These are phyloP conservation scores for Spilosoma lubricipeda DNA, from an alignment of 2,888 invertebrate genomes.

Conservation along the genomic window DNA sequence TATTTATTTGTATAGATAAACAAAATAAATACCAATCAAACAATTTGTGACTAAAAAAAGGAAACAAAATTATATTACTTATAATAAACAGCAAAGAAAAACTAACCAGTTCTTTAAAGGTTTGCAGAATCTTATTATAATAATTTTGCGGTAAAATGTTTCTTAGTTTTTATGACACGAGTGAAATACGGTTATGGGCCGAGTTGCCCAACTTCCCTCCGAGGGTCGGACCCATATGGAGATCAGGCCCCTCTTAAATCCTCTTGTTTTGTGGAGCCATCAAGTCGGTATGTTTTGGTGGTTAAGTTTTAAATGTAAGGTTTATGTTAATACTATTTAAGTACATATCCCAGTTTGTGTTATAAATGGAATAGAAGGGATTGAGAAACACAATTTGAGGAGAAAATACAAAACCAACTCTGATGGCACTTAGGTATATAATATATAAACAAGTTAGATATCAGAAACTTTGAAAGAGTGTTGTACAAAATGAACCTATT, in stretches of 20 bases:
- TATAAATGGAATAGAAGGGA: not conserved
- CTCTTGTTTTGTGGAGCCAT: slow-evolving; percentile 61
- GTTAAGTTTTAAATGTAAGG: slow-evolving; percentile 24
- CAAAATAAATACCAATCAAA: not conserved
- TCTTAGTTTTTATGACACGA: slow-evolving; percentile 79
- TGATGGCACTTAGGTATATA: no score
- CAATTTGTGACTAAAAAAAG: not conserved
- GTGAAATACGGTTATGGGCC: slow-evolving; percentile 78
- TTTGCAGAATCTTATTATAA: slow-evolving; percentile 64
- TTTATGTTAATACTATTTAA: slow-evolving; percentile 10
- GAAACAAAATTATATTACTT: not conserved
- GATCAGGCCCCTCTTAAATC: slow-evolving; percentile 75
- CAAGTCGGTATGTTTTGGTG: slow-evolving; percentile 35
- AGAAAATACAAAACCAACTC: not conserved
- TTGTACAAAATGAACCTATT: no score
- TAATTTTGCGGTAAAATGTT: slow-evolving; percentile 73
- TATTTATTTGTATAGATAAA: no score
- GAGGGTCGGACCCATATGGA: slow-evolving; percentile 66
- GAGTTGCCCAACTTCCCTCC: slow-evolving; percentile 66
- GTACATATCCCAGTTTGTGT: not conserved
- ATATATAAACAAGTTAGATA: no score
- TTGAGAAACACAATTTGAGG: not conserved
- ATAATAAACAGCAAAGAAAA: slow-evolving; percentile 22
- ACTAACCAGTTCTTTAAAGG: slow-evolving; percentile 9
- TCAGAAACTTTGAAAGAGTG: no score